Evolutionary conservation across 1,140 invertebrate species (phyloP), one percentile per base, ranked within the genome.

Genomic region (Heliconius melpomene): DNA sequence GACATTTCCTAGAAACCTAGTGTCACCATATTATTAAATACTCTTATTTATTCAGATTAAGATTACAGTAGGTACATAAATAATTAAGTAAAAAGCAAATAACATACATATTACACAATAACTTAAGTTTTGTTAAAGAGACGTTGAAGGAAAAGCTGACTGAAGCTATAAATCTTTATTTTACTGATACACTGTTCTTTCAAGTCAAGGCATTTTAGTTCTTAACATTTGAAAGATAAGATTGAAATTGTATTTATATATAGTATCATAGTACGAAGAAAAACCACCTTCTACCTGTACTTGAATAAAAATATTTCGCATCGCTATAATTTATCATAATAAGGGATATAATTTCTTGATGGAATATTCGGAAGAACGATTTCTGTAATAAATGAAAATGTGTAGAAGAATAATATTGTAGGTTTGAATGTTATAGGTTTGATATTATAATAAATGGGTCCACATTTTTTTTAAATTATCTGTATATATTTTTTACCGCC

Each of bases 341-440:
- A 72, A 77, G 76, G 60, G 46, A 78, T 75, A 75, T 81, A 73
- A 81, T 81, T 81, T 81, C 74, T 74, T 81, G 79, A 81, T 81
- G 76, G 74, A 72, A 78, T 73, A 77, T 77, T 70, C 60, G 60
- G 36, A 70, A 18, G 23, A n/a, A 23, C 60, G 23, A 66, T 66
- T 66, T 66, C n/a, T 66, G 16, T 66, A 66, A 66, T 66, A 66
- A 66, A 66, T 66, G n/a, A 66, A 66, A 66, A 26, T 66, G 3
- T 29, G n/a, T 57, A 57, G 20, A 57, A n/a, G 6, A 57, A 23
- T 40, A 52, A 52, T 52, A 20, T 20, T 7, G 18, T 52, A 2
- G 7, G 7, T 52, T 7, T 2, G 18, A 52, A 18, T 2, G 18
- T 20, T 52, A 2, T 7, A 52, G 1, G 1, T 16, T 46, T 46